phyloP scores from a whole-genome alignment of 2,888 invertebrate species.

The Lumbricus terrestris region DNA sequence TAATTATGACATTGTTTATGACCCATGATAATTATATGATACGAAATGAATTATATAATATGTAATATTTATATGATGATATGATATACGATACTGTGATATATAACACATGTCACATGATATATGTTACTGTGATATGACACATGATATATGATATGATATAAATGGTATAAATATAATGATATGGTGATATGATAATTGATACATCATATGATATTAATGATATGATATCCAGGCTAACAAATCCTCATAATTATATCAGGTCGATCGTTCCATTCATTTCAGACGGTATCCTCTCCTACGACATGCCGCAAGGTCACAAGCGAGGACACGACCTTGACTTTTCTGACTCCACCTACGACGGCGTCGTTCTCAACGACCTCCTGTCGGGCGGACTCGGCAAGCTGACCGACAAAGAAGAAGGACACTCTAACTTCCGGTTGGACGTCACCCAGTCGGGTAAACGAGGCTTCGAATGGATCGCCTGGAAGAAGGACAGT shows the following conservation, averaged over 20 bases:
- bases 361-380: constrained; percentile 64
- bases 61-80: too few relatives aligned
- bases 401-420: constrained; percentile 76
- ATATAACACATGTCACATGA: too few relatives aligned
- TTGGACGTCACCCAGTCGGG: constrained; percentile 65
- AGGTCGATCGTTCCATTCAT: background rate
- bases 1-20: too few relatives aligned
- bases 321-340: constrained; percentile 73
- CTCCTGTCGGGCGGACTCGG: constrained; percentile 75
- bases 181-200: too few relatives aligned
- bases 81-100: too few relatives aligned
- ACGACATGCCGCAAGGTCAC: constrained; percentile 85
- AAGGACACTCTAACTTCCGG: constrained; percentile 75
- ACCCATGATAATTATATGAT: too few relatives aligned
- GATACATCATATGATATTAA: too few relatives aligned
- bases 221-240: background rate
- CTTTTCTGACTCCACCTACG: constrained; percentile 81
- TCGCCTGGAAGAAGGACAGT: constrained; percentile 75
- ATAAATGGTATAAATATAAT: too few relatives aligned
- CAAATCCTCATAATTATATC: background rate
- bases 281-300: constrained; percentile 78
- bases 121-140: too few relatives aligned
- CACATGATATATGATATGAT: too few relatives aligned
- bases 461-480: constrained; percentile 71
- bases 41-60: too few relatives aligned